Evolutionary conservation across 2,888 invertebrate genomes (phyloP).

Genomic region (Dendrolimus houi): DNA sequence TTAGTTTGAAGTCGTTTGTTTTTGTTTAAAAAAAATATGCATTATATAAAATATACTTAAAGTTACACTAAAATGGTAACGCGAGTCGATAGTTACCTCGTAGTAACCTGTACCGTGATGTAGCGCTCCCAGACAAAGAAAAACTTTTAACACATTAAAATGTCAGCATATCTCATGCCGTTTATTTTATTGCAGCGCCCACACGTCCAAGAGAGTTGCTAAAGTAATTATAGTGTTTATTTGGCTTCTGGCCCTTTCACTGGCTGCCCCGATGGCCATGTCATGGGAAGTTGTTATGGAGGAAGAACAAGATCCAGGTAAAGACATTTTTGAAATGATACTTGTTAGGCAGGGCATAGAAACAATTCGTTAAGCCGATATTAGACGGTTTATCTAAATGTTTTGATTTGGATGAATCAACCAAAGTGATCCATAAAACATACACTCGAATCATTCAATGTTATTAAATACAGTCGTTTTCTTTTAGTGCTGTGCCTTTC

Average conservation of each 20-base stretch:
- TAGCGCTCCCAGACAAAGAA: background rate
- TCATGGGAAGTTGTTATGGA: slow-evolving; percentile 76
- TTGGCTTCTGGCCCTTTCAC: slow-evolving; percentile 81
- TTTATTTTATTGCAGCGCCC: slow-evolving; percentile 75
- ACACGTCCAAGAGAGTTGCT: slow-evolving; percentile 83
- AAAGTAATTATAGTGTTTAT: slow-evolving; percentile 84
- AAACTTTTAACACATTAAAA: background rate
- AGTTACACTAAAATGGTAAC: too few relatives aligned
- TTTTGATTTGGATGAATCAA: too few relatives aligned
- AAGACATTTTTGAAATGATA: background rate
- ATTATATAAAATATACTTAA: too few relatives aligned
- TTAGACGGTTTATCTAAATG: too few relatives aligned
- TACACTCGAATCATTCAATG: too few relatives aligned
- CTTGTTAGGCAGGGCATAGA: background rate
- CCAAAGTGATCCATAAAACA: too few relatives aligned
- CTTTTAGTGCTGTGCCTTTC: slow-evolving; percentile 9
- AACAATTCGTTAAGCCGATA: background rate
- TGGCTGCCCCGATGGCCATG: slow-evolving; percentile 83
- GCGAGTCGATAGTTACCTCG: too few relatives aligned
- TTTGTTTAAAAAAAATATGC: too few relatives aligned
- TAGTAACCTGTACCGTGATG: too few relatives aligned
- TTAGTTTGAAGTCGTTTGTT: too few relatives aligned
- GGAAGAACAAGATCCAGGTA: slow-evolving; percentile 61
- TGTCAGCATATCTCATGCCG: background rate
- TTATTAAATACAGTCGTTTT: too few relatives aligned